Percentiles rank a stretch among this genome's conserved stretches.
These are phyloP conservation scores for Halcyon smyrnensis DNA, from an alignment of 2,797 vertebrate species.

Conservation along the genomic window DNA sequence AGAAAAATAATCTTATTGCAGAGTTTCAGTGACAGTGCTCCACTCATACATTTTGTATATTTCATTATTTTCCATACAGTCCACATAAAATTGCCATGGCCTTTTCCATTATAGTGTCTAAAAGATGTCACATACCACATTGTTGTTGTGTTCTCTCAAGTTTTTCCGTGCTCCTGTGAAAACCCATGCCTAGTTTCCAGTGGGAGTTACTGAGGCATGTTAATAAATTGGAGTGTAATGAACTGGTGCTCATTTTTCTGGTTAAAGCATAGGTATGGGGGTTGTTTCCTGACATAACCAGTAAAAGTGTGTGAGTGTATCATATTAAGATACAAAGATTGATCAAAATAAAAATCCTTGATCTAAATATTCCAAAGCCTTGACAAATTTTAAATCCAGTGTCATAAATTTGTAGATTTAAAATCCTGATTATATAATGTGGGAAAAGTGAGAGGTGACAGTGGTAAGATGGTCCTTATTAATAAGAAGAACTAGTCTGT, in stretches of 20 bases:
- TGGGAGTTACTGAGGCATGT: neutral
- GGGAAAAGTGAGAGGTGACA: neutral
- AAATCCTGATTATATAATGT: neutral
- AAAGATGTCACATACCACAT: conserved; percentile 14
- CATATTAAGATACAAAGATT: neutral
- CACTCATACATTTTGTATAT: conserved; percentile 26
- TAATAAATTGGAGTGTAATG: conserved; percentile 36
- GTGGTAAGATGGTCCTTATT: neutral
- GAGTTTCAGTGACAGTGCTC: conserved; percentile 32
- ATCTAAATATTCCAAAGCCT: neutral
- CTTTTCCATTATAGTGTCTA: conserved; percentile 19
- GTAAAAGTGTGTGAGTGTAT: neutral
- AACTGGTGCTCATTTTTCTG: neutral
- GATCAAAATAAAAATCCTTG: neutral
- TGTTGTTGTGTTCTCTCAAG: neutral
- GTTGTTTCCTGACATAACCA: neutral
- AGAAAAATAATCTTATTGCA: conserved; percentile 63
- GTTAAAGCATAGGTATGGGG: neutral
- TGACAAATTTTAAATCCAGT: neutral
- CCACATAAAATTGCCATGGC: conserved; percentile 19
- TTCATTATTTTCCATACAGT: conserved; percentile 53
- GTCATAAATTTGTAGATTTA: neutral
- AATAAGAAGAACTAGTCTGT: neutral
- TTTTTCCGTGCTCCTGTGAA: neutral
- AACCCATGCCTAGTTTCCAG: neutral